Conservation (phyloP, 2,888 invertebrate genomes). For the Cantharis lateralis region DNA sequence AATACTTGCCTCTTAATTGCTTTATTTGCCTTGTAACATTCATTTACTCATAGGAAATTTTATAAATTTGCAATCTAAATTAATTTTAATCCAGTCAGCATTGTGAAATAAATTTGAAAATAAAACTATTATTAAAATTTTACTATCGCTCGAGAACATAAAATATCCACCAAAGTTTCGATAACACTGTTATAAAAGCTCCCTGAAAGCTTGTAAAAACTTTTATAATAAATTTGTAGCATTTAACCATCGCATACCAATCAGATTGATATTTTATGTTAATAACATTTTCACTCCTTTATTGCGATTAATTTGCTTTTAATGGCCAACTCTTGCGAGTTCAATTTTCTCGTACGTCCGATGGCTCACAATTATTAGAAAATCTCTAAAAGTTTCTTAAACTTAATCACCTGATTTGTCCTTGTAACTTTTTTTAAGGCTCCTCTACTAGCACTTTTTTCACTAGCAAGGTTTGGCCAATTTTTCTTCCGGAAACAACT, state of each 20-base stretch:
- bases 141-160: constrained; percentile 20
- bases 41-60: constrained; percentile 20
- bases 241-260: constrained; percentile 49
- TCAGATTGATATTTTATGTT: constrained; percentile 41
- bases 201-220: constrained; percentile 10
- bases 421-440: constrained; percentile 15
- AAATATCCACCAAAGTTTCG: constrained; percentile 17
- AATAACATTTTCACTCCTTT: neutral
- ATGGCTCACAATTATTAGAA: neutral
- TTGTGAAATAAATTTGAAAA: neutral
- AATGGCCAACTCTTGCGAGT: neutral
- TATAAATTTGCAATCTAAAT: neutral
- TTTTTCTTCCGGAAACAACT: constrained; percentile 8
- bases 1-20: constrained; percentile 24
- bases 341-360: neutral
- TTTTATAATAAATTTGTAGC: constrained; percentile 45
- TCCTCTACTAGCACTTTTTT: neutral
- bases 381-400: constrained; percentile 4
- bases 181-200: constrained; percentile 27
- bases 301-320: neutral
- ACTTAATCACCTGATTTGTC: constrained; percentile 21
- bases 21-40: constrained; percentile 26
- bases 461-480: neutral
- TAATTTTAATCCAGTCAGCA: neutral
- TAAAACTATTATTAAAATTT: constrained; percentile 1